These are phyloP conservation scores for Heliconius charithonia DNA, from an alignment of 2,888 invertebrate genomes.

Conservation along the genomic window DNA sequence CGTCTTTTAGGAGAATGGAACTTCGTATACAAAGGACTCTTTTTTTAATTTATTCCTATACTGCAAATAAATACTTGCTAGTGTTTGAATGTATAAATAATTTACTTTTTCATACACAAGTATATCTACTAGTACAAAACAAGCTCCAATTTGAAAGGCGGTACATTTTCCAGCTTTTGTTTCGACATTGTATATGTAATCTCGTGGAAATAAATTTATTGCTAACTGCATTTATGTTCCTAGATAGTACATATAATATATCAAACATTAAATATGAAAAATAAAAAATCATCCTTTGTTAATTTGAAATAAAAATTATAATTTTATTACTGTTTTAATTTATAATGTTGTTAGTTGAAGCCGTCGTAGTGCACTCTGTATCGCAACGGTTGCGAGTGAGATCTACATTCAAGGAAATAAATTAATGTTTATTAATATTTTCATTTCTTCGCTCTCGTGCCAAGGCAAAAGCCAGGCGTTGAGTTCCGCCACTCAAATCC, in stretches of 20 bases:
- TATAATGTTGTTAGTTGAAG: no score
- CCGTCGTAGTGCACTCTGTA: no score
- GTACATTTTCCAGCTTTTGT: constrained; percentile 29
- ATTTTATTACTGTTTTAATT: no score
- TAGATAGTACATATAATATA: neutral
- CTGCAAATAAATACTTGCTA: constrained; percentile 44
- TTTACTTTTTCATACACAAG: constrained; percentile 24
- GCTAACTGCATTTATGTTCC: constrained; percentile 5
- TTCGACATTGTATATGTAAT: constrained; percentile 21
- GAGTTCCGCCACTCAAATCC: no score
- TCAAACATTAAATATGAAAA: neutral
- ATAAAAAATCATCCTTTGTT: neutral
- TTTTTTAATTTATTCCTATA: constrained; percentile 61
- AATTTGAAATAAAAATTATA: neutral
- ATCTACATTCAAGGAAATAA: no score
- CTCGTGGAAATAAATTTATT: constrained; percentile 26
- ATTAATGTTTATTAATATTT: no score
- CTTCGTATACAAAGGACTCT: constrained; percentile 67
- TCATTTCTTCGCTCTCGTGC: no score
- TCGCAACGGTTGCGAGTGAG: no score
- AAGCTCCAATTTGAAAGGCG: constrained; percentile 33
- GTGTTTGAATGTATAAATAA: constrained; percentile 46
- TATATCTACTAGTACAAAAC: constrained; percentile 33
- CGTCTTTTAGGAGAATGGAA: constrained; percentile 64
- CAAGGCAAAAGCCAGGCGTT: no score